These are phyloP conservation scores for Neodiprion lecontei DNA, from an alignment of 1,140 invertebrate species.

Conservation along the genomic window DNA sequence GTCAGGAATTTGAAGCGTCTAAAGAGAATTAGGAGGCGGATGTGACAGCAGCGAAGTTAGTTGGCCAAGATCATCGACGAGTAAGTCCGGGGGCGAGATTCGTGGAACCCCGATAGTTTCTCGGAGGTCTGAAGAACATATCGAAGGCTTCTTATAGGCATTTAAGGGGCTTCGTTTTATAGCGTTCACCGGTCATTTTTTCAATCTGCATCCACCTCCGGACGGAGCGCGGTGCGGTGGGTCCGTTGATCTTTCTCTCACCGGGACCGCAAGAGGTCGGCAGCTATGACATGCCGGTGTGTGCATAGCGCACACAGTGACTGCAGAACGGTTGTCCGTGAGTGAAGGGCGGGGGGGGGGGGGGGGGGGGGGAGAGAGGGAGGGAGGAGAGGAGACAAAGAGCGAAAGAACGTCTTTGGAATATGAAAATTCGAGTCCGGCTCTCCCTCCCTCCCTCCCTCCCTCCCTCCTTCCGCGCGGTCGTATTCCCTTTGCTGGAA, in stretches of 20 bases:
- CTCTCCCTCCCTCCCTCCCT: too few species aligned
- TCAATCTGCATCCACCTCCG: neutral
- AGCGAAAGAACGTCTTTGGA: too few species aligned
- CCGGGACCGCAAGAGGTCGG: neutral
- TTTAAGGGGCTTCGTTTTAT: neutral
- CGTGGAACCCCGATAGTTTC: constrained; percentile 33
- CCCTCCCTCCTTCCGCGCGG: too few species aligned
- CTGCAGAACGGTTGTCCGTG: too few species aligned
- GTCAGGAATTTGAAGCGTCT: neutral
- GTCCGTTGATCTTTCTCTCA: constrained; percentile 9
- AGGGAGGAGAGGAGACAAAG: constrained; percentile 25
- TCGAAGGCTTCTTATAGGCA: constrained; percentile 31
- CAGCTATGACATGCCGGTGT: too few species aligned
- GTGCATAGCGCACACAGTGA: too few species aligned
- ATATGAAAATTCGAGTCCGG: too few species aligned
- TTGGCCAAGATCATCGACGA: constrained; percentile 34
- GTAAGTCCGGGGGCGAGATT: constrained; percentile 39
- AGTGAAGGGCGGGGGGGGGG: constrained; percentile 17
- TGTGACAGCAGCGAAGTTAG: constrained; percentile 26
- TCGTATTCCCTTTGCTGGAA: constrained; percentile 59
- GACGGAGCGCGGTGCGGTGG: constrained; percentile 6
- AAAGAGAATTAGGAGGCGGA: constrained; percentile 23
- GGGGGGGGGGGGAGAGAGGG: constrained; percentile 11
- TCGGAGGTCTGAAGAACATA: constrained; percentile 26
- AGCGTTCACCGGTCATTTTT: neutral